phyloP scores from a whole-genome alignment of 2,113 vertebrate genomes.

The Acinonyx jubatus region DNA sequence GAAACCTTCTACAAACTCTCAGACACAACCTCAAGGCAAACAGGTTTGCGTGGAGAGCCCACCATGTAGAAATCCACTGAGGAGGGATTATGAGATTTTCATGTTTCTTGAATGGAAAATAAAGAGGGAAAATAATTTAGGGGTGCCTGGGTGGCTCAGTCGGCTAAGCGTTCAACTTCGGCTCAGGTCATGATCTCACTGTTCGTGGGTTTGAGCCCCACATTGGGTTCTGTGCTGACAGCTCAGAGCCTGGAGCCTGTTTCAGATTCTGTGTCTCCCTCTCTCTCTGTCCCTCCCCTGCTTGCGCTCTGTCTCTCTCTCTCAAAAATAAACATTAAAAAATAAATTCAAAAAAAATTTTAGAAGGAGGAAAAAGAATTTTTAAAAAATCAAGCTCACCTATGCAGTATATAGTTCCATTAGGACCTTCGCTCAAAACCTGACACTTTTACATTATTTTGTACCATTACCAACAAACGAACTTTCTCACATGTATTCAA shows the following conservation, averaged over 20 bases:
- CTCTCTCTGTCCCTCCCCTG: too few species aligned
- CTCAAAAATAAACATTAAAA: too few species aligned
- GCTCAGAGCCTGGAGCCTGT: too few species aligned
- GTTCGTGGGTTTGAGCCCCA: too few species aligned
- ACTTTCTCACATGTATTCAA: not conserved
- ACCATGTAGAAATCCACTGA: fast-evolving
- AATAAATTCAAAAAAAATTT: too few species aligned
- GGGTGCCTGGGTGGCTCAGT: too few species aligned
- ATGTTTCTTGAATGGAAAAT: not conserved
- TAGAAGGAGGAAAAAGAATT: not conserved
- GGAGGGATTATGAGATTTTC: not conserved
- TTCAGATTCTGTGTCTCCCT: too few species aligned
- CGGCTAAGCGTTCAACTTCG: too few species aligned
- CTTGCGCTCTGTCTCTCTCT: too few species aligned
- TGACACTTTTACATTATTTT: not conserved
- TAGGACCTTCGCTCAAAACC: not conserved
- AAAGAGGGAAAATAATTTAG: not conserved
- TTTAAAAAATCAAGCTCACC: not conserved
- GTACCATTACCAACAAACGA: not conserved
- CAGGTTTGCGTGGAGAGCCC: not conserved
- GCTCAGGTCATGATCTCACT: too few species aligned
- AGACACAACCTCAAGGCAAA: not conserved
- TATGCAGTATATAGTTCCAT: not conserved
- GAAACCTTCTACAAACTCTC: not conserved
- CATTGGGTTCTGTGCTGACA: too few species aligned